Percentiles rank a stretch among this genome's conserved stretches.
Conservation (phyloP, 64 coral and sea anemone genomes). For the Anthopleura sola region DNA sequence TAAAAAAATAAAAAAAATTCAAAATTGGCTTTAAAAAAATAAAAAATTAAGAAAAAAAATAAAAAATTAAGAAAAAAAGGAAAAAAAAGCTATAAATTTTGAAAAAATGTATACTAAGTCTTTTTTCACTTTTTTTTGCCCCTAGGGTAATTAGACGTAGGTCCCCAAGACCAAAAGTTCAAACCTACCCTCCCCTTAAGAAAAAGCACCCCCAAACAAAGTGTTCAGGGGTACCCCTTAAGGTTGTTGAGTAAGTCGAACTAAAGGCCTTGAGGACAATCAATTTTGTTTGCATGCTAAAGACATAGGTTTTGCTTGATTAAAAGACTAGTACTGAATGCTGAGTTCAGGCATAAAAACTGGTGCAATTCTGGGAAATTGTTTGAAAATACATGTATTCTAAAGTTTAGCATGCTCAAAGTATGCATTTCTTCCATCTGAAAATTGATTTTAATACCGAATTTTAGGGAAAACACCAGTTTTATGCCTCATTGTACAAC, state of each 20-base stretch:
- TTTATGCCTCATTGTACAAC: too few relatives aligned
- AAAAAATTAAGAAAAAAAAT: neutral
- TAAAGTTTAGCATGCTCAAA: too few relatives aligned
- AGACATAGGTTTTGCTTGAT: too few relatives aligned
- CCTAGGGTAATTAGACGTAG: neutral
- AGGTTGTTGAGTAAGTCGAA: neutral
- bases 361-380: too few relatives aligned
- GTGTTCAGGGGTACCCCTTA: neutral
- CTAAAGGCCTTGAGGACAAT: neutral
- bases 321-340: too few relatives aligned
- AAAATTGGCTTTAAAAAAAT: neutral
- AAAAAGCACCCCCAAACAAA: neutral
- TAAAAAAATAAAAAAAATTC: too few relatives aligned
- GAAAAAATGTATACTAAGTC: neutral
- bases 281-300: too few relatives aligned
- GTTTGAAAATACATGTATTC: too few relatives aligned
- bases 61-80: neutral
- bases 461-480: too few relatives aligned
- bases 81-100: neutral
- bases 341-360: too few relatives aligned
- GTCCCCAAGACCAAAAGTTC: neutral
- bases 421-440: too few relatives aligned
- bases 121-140: neutral
- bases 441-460: too few relatives aligned
- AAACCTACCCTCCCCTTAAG: neutral